Evolutionary conservation across 2,113 vertebrate genomes (phyloP), one percentile per base, ranked within the genome.

Genomic region (Cepphus grylle): DNA sequence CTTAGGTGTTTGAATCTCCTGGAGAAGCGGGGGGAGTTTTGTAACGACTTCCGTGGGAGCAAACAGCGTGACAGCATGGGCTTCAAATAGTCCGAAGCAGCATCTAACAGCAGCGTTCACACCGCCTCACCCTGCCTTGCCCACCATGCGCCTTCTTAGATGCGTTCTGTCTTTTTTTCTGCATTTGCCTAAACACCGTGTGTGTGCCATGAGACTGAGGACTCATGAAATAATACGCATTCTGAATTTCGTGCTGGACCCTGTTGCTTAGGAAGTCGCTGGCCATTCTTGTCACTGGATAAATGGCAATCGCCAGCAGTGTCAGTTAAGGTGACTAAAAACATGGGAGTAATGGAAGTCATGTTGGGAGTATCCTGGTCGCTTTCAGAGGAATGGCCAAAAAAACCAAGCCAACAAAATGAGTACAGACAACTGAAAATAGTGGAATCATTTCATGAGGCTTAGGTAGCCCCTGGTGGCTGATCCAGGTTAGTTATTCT

Each of bases 21-120:
- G 38, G 50, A 40, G 32, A 70, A 22, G 47, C 10, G 29, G 17
- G 17, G 5, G 18, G 18, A 73, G 9, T 12, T 45, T 61, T 85
- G 34, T 49, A 49, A 26, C 76, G 45, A 61, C 42, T 82, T 91
- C 29, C 10, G 3, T 49, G 42, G 45, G 65, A 87, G 50, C 42
- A 82, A 81, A 52, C 0, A 0, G 4, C 1, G 0, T 67, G 55
- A 34, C 8, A 17, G 12, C 2, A 12, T 36, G 29, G 36, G 19
- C 26, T 73, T 85, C 34, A 72, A 76, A 30, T 32, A 56, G 25
- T 55, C 10, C 4, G 55, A 74, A 74, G 26, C 27, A 50, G 32
- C 14, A 0, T 34, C 5, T 55, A 47, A 32, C 10, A 38, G 63
- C 22, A 19, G 45, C 4, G 1, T 79, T 86, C 15, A 38, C 11